Conservation (phyloP, 2,113 vertebrate species). For the Eurypyga helias region DNA sequence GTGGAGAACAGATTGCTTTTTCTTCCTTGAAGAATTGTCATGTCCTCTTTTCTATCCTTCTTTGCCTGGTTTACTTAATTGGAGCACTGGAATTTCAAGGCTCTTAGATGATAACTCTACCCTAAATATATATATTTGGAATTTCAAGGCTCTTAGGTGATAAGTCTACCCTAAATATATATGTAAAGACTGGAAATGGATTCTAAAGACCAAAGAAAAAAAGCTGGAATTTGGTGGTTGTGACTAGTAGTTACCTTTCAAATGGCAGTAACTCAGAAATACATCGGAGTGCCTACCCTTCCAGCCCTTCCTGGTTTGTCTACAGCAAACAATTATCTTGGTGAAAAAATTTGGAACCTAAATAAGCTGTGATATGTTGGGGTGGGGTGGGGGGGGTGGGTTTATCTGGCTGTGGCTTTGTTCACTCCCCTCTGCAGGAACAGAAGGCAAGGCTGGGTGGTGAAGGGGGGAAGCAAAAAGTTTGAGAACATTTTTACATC, state of each 20-base stretch:
- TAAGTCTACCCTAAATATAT: background rate
- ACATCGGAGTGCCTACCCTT: background rate
- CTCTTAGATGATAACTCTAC: background rate
- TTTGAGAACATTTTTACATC: background rate
- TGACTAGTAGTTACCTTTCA: background rate
- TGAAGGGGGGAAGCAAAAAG: background rate
- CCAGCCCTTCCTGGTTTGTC: background rate
- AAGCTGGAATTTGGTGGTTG: background rate
- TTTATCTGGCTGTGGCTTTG: constrained; percentile 69
- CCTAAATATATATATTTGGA: background rate
- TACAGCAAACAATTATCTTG: background rate
- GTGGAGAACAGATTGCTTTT: background rate
- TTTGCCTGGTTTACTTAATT: background rate
- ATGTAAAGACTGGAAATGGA: background rate
- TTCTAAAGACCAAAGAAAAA: background rate
- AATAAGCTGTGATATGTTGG: background rate
- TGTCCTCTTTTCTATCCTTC: background rate
- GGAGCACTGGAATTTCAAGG: background rate
- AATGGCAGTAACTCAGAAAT: background rate
- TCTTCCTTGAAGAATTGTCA: background rate
- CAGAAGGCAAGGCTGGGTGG: constrained; percentile 20
- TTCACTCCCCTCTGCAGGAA: constrained; percentile 53
- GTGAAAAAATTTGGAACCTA: background rate
- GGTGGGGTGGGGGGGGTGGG: too few relatives aligned
- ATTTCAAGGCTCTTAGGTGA: background rate